phyloP scores from a whole-genome alignment of 2,888 invertebrate species.

The Caenorhabditis macrosperma region DNA sequence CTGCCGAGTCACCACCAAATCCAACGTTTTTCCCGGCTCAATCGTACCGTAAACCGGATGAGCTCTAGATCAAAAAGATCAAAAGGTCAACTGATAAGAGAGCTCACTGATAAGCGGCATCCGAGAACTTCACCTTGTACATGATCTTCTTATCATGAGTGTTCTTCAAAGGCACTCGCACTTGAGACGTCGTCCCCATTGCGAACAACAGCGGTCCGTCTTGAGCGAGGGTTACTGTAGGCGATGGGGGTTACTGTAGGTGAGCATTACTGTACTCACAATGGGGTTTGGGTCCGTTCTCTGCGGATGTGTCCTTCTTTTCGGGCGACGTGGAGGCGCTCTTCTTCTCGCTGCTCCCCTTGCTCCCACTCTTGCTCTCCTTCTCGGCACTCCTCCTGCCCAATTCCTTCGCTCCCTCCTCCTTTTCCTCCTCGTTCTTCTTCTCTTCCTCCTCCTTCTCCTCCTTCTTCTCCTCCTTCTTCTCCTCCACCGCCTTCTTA shows the following conservation, averaged over 20 bases:
- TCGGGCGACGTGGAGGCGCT: not conserved
- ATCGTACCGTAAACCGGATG: constrained; percentile 44
- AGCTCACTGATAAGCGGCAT: constrained; percentile 21
- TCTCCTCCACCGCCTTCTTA: not conserved
- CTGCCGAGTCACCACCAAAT: constrained; percentile 27
- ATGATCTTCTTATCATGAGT: constrained; percentile 35
- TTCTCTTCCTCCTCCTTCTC: constrained; percentile 8
- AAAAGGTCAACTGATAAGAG: not conserved
- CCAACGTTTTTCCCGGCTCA: constrained; percentile 40
- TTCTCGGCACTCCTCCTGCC: constrained; percentile 2
- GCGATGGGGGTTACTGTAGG: not conserved
- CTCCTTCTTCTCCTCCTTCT: constrained; percentile 6
- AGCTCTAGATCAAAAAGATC: not conserved
- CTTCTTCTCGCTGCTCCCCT: not conserved
- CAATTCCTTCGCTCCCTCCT: constrained; percentile 12
- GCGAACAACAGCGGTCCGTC: constrained; percentile 17
- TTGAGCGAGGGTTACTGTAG: constrained; percentile 25
- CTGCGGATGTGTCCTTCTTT: constrained; percentile 12
- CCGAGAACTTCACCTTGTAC: constrained; percentile 45
- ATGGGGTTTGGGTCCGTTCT: constrained; percentile 19
- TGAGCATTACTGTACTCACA: not conserved
- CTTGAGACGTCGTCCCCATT: constrained; percentile 4
- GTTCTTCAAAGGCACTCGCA: constrained; percentile 15
- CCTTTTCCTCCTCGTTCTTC: constrained; percentile 4
- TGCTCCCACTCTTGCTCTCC: not conserved